Percentiles rank a stretch among this genome's conserved stretches.
phyloP scores from a whole-genome alignment of 2,888 invertebrate genomes.

The Apomyelois bistriatella region DNA sequence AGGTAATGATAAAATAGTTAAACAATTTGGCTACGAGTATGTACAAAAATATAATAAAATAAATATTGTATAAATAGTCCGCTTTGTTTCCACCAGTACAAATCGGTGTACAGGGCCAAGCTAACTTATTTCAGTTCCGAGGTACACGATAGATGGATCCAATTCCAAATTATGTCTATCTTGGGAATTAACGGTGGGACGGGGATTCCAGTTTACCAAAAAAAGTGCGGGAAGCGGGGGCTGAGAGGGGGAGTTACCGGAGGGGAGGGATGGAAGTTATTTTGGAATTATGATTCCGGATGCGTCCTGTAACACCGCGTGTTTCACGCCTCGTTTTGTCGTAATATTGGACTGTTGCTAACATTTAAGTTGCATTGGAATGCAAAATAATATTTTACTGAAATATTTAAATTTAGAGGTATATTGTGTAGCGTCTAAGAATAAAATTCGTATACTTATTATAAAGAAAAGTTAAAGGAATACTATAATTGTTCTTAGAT shows the following conservation, averaged over 20 bases:
- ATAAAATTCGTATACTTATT: no score
- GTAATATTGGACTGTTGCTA: slow-evolving; percentile 65
- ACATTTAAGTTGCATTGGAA: slow-evolving; percentile 52
- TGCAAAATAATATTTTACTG: slow-evolving; percentile 40
- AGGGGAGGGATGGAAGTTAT: slow-evolving; percentile 66
- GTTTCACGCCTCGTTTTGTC: slow-evolving; percentile 75
- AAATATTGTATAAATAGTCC: slow-evolving; percentile 11
- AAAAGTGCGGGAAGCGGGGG: slow-evolving; percentile 53
- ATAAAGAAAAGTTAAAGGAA: no score
- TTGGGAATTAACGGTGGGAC: slow-evolving; percentile 78
- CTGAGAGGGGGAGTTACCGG: slow-evolving; percentile 37
- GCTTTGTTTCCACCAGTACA: slow-evolving; percentile 69
- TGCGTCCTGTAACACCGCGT: slow-evolving; percentile 69
- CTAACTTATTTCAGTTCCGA: slow-evolving; percentile 76
- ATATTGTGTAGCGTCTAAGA: neutral
- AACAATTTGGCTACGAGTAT: no score
- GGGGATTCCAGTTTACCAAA: slow-evolving; percentile 78
- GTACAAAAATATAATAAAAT: no score
- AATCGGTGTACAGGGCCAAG: slow-evolving; percentile 54
- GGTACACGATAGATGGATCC: slow-evolving; percentile 79
- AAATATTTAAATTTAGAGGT: slow-evolving; percentile 13
- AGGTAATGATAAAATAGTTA: no score
- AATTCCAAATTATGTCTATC: slow-evolving; percentile 81
- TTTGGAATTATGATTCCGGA: slow-evolving; percentile 80
- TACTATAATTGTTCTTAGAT: no score